These are phyloP conservation scores for Crax fasciolata DNA, from an alignment of 2,797 vertebrate genomes.

Conservation along the genomic window DNA sequence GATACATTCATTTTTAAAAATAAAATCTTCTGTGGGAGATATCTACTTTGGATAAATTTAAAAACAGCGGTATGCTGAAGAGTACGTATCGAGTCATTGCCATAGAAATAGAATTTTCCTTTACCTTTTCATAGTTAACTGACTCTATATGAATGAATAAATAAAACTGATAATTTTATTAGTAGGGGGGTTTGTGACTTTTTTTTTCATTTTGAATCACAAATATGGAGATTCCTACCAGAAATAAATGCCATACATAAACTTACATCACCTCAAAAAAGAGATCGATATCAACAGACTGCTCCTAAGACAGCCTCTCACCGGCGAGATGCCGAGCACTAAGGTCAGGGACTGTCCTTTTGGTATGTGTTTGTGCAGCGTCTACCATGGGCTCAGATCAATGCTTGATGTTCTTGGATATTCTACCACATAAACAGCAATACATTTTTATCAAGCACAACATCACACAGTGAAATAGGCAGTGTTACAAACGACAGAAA, in stretches of 20 bases:
- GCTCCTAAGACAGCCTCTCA: background rate
- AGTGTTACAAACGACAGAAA: background rate
- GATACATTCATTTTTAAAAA: background rate
- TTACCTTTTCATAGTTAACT: background rate
- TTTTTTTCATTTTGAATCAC: background rate
- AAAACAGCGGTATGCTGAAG: background rate
- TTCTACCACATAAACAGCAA: background rate
- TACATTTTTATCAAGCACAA: background rate
- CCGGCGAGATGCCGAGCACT: background rate
- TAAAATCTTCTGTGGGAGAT: background rate
- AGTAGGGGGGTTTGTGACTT: background rate
- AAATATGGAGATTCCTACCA: background rate
- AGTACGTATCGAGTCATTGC: background rate
- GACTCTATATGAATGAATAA: background rate
- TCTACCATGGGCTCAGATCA: background rate
- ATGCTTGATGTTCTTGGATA: background rate
- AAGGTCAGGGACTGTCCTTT: background rate
- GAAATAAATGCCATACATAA: background rate
- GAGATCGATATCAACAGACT: accelerated
- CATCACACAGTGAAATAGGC: background rate
- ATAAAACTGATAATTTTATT: background rate
- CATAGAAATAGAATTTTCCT: background rate
- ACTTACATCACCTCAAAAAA: background rate
- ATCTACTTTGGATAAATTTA: background rate
- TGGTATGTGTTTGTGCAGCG: background rate